Percentiles rank a stretch among this genome's conserved stretches.
These are phyloP conservation scores for Rissa tridactyla DNA, from an alignment of 2,113 vertebrate species.

Conservation along the genomic window DNA sequence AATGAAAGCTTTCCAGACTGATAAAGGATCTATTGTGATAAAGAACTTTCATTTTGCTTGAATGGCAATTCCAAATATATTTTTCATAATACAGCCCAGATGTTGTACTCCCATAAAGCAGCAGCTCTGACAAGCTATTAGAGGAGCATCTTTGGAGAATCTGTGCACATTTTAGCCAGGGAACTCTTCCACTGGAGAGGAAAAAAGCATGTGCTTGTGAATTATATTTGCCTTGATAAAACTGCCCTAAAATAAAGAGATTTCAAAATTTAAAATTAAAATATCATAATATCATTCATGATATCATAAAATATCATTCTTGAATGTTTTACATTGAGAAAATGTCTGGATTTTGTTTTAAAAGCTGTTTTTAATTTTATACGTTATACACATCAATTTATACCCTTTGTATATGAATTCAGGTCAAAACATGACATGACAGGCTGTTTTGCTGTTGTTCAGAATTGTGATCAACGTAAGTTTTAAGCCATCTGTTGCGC, in stretches of 20 bases:
- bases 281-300: background rate
- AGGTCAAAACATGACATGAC: background rate
- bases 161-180: background rate
- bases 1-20: background rate
- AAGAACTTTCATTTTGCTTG: background rate
- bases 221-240: background rate
- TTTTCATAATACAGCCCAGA: background rate
- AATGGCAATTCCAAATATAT: background rate
- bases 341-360: background rate
- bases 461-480: background rate
- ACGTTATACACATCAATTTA: background rate
- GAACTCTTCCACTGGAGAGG: background rate
- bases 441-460: background rate
- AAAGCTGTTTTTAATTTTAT: background rate
- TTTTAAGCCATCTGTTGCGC: background rate
- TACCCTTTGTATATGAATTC: background rate
- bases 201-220: background rate
- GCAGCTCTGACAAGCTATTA: background rate
- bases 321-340: background rate
- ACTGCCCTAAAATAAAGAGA: background rate
- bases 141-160: background rate
- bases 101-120: background rate
- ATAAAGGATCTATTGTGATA: background rate
- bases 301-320: background rate
- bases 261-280: background rate